A percentile compares a stretch with the other conserved stretches of the same genome.
Conservation (phyloP, 2,888 invertebrate species). For the Galerucella pusilla region DNA sequence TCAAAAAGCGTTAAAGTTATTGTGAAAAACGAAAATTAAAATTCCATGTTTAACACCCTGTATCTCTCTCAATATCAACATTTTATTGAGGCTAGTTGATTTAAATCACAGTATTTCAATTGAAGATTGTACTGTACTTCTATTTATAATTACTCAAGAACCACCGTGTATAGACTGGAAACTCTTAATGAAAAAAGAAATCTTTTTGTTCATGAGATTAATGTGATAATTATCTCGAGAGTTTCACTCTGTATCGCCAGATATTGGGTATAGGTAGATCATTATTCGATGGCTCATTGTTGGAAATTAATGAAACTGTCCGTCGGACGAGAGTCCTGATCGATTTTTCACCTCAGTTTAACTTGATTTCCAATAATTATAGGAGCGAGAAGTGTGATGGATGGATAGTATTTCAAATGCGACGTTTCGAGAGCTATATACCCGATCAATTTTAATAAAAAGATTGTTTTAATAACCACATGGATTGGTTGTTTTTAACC, state of each 20-base stretch:
- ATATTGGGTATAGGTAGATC: neutral
- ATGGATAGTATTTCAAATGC: neutral
- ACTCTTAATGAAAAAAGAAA: neutral
- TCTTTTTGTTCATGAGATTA: neutral
- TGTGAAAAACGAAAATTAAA: too few relatives aligned
- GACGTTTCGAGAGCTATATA: neutral
- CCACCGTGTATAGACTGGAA: neutral
- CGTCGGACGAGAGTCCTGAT: neutral
- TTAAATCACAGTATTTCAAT: too few relatives aligned
- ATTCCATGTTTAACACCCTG: too few relatives aligned
- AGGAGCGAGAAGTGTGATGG: slow-evolving; percentile 3
- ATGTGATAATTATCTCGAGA: neutral
- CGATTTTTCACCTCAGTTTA: slow-evolving; percentile 14
- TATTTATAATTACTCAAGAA: too few relatives aligned
- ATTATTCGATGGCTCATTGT: slow-evolving; percentile 3
- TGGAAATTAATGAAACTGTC: slow-evolving; percentile 13
- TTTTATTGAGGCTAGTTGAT: too few relatives aligned
- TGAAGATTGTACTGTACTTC: too few relatives aligned
- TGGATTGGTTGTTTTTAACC: too few relatives aligned
- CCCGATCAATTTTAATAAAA: neutral
- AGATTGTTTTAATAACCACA: too few relatives aligned
- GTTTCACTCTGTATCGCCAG: slow-evolving; percentile 1
- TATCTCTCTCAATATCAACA: too few relatives aligned
- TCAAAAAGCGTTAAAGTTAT: too few relatives aligned
- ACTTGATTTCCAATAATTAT: slow-evolving; percentile 17